These are phyloP conservation scores for Altica lythri DNA, from an alignment of 2,888 invertebrate species.

Conservation along the genomic window DNA sequence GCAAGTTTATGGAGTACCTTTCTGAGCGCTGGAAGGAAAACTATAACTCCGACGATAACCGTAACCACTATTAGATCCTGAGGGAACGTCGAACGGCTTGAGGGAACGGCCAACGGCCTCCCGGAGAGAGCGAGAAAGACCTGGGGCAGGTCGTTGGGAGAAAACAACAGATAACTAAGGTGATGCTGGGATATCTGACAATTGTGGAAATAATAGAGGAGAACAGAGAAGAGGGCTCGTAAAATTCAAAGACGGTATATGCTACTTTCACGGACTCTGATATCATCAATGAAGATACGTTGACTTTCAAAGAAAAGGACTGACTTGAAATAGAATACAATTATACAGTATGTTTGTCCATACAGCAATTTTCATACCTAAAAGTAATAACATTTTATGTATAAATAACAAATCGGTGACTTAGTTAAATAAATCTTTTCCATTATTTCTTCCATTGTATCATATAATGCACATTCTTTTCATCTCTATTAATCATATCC, in stretches of 20 bases:
- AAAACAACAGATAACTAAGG: conserved; percentile 55
- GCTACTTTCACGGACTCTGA: conserved; percentile 34
- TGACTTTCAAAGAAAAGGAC: no score
- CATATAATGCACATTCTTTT: conserved; percentile 27
- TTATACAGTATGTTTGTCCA: no score
- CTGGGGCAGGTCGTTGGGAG: conserved; percentile 43
- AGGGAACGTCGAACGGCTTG: conserved; percentile 45
- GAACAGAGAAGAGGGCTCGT: conserved; percentile 52
- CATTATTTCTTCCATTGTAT: no score
- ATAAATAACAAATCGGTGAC: no score
- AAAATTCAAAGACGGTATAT: conserved; percentile 45
- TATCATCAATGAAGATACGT: conserved; percentile 54
- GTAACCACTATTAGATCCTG: conserved; percentile 55
- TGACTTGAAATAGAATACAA: no score
- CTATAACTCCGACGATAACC: conserved; percentile 57
- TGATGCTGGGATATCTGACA: conserved; percentile 53
- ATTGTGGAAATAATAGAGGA: conserved; percentile 54
- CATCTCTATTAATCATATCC: conserved; percentile 20
- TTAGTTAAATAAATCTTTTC: no score
- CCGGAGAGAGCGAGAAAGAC: conserved; percentile 42
- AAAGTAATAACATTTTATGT: no score
- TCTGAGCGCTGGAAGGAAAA: conserved; percentile 46
- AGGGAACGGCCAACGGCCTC: conserved; percentile 36
- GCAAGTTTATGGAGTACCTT: conserved; percentile 56
- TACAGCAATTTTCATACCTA: no score